Conservation (phyloP, 2,797 vertebrate species). For the Melanogrammus aeglefinus region DNA sequence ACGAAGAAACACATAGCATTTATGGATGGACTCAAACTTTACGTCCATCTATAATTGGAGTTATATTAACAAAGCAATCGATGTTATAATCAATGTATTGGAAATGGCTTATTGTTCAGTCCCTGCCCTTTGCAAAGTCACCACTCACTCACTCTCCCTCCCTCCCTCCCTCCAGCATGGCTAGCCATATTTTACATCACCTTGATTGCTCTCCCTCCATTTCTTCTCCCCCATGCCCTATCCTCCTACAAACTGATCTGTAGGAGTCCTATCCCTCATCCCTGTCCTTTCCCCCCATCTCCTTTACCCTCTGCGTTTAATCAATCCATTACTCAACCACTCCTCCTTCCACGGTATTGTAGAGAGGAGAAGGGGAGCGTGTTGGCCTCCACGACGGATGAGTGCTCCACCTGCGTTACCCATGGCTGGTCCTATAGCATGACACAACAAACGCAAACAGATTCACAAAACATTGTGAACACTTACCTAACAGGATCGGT, state of each 20-base stretch:
- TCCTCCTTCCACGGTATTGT: constrained; percentile 6
- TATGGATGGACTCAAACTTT: neutral
- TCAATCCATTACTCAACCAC: too few relatives aligned
- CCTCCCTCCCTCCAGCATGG: neutral
- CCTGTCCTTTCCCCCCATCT: neutral
- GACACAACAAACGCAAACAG: neutral
- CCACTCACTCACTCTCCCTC: constrained; percentile 6
- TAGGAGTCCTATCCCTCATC: too few relatives aligned
- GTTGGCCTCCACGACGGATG: constrained; percentile 17
- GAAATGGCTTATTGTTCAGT: constrained; percentile 23
- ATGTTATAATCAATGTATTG: too few relatives aligned
- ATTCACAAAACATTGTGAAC: neutral
- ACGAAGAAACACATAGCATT: neutral
- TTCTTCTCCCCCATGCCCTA: too few relatives aligned
- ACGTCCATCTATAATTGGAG: constrained; percentile 8
- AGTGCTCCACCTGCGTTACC: constrained; percentile 10
- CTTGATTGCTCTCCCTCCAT: too few relatives aligned
- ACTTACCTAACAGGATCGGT: neutral
- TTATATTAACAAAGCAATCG: too few relatives aligned
- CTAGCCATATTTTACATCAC: too few relatives aligned
- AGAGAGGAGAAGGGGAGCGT: constrained; percentile 20
- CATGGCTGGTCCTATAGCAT: neutral
- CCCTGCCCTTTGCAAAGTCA: constrained; percentile 3
- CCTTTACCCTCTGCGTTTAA: constrained; percentile 5
- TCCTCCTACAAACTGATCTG: too few relatives aligned